Evolutionary conservation across 2,888 invertebrate species (phyloP).

Genomic region (Uloborus plumipes): DNA sequence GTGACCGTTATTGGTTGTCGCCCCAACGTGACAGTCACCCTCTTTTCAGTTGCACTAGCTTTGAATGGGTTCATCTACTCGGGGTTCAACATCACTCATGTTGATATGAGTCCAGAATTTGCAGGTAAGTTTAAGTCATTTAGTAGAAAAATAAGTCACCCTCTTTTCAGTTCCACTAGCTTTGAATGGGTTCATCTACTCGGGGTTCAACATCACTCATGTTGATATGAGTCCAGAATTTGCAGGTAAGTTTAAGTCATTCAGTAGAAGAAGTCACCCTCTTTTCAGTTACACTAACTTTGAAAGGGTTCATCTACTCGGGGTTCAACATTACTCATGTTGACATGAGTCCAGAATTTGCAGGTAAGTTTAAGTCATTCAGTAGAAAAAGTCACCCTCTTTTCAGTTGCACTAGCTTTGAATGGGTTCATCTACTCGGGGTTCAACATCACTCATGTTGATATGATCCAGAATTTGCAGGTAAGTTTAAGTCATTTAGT

Average conservation of each 20-base stretch:
- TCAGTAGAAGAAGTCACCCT: too few relatives aligned
- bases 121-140: constrained; percentile 75
- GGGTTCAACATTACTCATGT: constrained; percentile 79
- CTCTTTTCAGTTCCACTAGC: constrained; percentile 83
- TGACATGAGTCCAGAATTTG: constrained; percentile 86
- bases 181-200: constrained; percentile 80
- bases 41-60: constrained; percentile 82
- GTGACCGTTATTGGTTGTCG: constrained; percentile 85
- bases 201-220: constrained; percentile 78
- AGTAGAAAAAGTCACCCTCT: constrained; percentile 80
- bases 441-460: constrained; percentile 78
- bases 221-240: constrained; percentile 88
- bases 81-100: constrained; percentile 78
- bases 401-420: constrained; percentile 82
- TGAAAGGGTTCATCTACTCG: constrained; percentile 81
- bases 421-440: constrained; percentile 84
- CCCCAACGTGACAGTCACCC: constrained; percentile 81
- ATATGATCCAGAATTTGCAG: constrained; percentile 86
- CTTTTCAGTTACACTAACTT: constrained; percentile 81
- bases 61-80: constrained; percentile 82
- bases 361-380: constrained; percentile 74
- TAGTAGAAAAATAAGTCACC: too few relatives aligned
- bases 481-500: constrained; percentile 4
- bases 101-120: constrained; percentile 87
- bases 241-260: constrained; percentile 75